phyloP scores from a whole-genome alignment of 2,888 invertebrate genomes.

The Cantharis nigra region DNA sequence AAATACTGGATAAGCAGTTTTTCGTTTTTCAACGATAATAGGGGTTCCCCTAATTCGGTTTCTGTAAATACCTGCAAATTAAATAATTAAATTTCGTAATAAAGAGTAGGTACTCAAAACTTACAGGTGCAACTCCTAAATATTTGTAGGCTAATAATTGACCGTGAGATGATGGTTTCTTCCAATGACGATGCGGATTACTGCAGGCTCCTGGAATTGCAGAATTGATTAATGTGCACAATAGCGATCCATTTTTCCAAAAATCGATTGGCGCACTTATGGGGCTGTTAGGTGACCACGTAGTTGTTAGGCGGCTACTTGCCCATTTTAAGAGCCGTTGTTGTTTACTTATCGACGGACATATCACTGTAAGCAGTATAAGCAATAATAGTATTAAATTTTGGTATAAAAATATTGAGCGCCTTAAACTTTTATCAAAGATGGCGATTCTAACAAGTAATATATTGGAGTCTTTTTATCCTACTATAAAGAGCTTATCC shows the following conservation, averaged over 20 bases:
- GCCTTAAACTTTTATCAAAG: not conserved
- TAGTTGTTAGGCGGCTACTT: conserved; percentile 41
- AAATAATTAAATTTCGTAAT: not conserved
- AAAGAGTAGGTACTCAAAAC: conserved; percentile 29
- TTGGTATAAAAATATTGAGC: not conserved
- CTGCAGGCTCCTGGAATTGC: conserved; percentile 66
- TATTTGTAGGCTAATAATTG: conserved; percentile 66
- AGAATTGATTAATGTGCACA: conserved; percentile 64
- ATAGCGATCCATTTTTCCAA: conserved; percentile 65
- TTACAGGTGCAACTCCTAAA: conserved; percentile 64
- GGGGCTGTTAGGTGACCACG: conserved; percentile 44
- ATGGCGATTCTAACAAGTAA: conserved; percentile 12
- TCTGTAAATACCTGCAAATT: conserved; percentile 63
- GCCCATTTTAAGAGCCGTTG: conserved; percentile 51
- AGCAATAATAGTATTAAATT: not conserved
- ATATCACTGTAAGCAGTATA: conserved; percentile 43
- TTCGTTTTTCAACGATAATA: conserved; percentile 61
- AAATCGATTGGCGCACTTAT: conserved; percentile 58
- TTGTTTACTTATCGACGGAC: conserved; percentile 49
- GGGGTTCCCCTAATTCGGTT: conserved; percentile 59
- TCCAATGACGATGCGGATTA: conserved; percentile 57
- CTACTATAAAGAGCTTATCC: conserved; percentile 27
- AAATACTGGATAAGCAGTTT: conserved; percentile 62
- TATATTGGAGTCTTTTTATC: conserved; percentile 25
- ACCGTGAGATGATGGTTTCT: conserved; percentile 60